Evolutionary conservation across 2,888 invertebrate genomes (phyloP).

Genomic region (Tiphia femorata): DNA sequence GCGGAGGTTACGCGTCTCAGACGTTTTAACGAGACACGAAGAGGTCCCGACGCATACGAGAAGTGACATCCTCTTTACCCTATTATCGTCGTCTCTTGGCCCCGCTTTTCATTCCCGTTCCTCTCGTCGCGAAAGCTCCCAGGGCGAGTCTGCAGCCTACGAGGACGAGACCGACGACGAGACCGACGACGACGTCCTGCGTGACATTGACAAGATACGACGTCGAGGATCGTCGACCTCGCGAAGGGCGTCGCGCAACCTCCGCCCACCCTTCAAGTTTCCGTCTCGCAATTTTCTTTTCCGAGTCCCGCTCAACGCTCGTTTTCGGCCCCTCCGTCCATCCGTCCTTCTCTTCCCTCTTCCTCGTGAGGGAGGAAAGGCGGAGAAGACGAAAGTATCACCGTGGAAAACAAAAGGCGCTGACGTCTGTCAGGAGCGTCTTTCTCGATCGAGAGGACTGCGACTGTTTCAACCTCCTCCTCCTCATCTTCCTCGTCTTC

Average conservation of each 20-base stretch:
- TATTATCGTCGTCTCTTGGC: conserved; percentile 14
- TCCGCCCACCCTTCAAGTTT: not conserved
- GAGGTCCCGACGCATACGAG: conserved; percentile 7
- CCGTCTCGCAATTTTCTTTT: not conserved
- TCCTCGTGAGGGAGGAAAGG: too few species aligned
- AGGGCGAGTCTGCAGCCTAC: not conserved
- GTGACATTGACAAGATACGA: conserved; percentile 31
- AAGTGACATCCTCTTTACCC: conserved; percentile 10
- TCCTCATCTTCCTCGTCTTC: not conserved
- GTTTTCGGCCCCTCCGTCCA: not conserved
- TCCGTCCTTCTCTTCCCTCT: not conserved
- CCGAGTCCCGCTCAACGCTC: not conserved
- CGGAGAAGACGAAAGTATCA: not conserved
- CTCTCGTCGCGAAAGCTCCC: not conserved
- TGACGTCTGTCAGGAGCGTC: not conserved
- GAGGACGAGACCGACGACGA: not conserved
- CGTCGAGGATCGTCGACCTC: conserved; percentile 11
- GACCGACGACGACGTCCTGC: conserved; percentile 2
- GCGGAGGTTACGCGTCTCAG: conserved; percentile 25
- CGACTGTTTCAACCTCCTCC: too few species aligned
- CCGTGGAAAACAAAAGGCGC: not conserved
- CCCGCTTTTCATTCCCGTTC: not conserved
- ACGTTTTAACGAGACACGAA: conserved; percentile 36
- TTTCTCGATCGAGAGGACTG: not conserved
- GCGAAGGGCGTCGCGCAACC: not conserved